Evolutionary conservation across 2,113 vertebrate genomes (phyloP), one percentile per base, ranked within the genome.

Genomic region (Desmodus rotundus): DNA sequence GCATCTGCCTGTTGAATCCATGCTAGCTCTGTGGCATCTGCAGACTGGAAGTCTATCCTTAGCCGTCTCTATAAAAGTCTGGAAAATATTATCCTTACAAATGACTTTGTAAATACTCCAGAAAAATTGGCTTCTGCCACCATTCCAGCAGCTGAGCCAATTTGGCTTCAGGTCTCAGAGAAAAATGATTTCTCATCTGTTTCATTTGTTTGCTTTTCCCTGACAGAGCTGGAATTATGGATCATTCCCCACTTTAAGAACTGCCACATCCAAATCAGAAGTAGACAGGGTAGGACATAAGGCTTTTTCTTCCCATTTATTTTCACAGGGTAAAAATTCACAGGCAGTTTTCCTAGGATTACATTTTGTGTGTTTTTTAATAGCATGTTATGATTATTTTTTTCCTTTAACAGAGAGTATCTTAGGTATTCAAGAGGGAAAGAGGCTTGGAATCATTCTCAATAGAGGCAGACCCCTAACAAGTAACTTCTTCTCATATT

Each of bases 101-200:
- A 92, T 85, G 76, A 88, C 77, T 97, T 90, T 96, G 90, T 95
- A 96, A 96, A 82, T 87, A 68, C 33, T 85, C 63, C 43, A 77
- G 90, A 61, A 97, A 97, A 97, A 88, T 97, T 96, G 97, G 84
- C 92, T 89, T 36, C 70, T 87, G 2, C 65, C 93, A 36, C 74
- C 50, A 61, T 92, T 45, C 68, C 58, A 95, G 96, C 86, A 95
- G 89, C 47, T 87, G 24, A 89, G 93, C 96, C 95, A 96, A 61
- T 91, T 98, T 95, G 89, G 96, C 96, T 97, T 96, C 50, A 73
- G 45, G 90, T 92, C 91, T 92, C 92, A 76, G 68, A 97, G 76
- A 97, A 94, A 83, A 94, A 83, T 96, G 84, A 97, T 97, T 93
- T 96, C 76, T 95, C 90, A 93, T 97, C 92, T 93, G 58, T 96